Percentiles rank a stretch among this genome's conserved stretches.
Evolutionary conservation across 2,797 vertebrate genomes (phyloP).

Genomic region (Oceanodroma leucorhoa): DNA sequence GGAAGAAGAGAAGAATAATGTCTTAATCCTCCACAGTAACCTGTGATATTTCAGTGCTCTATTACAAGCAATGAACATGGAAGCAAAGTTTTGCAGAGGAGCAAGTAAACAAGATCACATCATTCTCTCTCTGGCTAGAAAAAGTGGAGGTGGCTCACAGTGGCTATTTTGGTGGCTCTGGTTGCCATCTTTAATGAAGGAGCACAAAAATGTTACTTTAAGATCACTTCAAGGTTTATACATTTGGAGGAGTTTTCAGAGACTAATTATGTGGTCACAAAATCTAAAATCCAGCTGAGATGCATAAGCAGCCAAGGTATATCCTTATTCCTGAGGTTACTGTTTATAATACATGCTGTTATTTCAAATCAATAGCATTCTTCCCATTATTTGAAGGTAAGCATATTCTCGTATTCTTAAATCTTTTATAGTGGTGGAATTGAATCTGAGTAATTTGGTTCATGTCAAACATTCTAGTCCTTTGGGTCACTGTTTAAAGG

Average conservation of each 20-base stretch:
- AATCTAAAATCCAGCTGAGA: background rate
- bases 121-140: background rate
- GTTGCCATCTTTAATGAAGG: background rate
- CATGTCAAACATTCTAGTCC: background rate
- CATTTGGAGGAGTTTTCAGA: background rate
- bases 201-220: background rate
- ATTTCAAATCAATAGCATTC: background rate
- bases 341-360: slow-evolving; percentile 12
- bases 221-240: background rate
- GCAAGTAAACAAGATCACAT: background rate
- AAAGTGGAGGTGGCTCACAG: background rate
- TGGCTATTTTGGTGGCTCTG: background rate
- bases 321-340: background rate
- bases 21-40: background rate
- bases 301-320: background rate
- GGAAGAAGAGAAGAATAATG: background rate
- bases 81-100: background rate
- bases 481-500: background rate
- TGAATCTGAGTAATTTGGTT: background rate
- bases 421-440: background rate
- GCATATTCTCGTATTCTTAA: background rate
- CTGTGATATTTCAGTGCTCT: background rate
- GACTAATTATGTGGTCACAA: background rate
- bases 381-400: background rate
- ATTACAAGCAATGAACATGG: background rate